phyloP scores from a whole-genome alignment of 2,113 vertebrate genomes.

The Antechinus flavipes region DNA sequence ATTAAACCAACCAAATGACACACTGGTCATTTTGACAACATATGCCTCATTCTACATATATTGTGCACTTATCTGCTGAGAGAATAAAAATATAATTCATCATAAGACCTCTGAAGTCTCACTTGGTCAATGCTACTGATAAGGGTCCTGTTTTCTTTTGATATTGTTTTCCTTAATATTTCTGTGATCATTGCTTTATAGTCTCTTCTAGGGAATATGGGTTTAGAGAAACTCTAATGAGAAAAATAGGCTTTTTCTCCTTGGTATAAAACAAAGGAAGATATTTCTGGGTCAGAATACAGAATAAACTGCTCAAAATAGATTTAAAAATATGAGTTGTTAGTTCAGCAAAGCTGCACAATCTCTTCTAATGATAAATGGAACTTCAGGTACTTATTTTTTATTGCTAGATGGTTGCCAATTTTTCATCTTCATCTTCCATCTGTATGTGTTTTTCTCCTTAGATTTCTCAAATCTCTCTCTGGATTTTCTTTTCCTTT shows the following conservation, averaged over 20 bases:
- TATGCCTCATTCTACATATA: neutral
- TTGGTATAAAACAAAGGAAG: neutral
- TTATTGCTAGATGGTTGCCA: neutral
- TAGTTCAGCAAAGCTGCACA: neutral
- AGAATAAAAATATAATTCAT: neutral
- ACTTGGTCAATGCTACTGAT: neutral
- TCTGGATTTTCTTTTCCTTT: neutral
- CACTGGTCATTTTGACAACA: neutral
- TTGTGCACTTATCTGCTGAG: neutral
- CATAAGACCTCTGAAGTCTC: neutral
- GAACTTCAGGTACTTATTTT: neutral
- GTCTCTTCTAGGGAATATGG: neutral
- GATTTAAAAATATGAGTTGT: neutral
- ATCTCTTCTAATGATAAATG: neutral
- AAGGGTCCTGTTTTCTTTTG: neutral
- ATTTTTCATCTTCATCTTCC: neutral
- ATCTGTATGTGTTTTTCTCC: neutral
- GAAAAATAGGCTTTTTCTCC: neutral
- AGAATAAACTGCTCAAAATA: conserved; percentile 3
- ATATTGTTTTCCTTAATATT: neutral
- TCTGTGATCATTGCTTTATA: neutral
- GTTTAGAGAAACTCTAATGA: neutral
- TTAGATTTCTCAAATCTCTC: neutral
- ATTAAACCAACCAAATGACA: neutral
- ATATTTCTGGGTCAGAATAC: neutral